Evolutionary conservation across 2,113 vertebrate genomes (phyloP), one percentile per base, ranked within the genome.

Genomic region (Leptobrachium leishanense): DNA sequence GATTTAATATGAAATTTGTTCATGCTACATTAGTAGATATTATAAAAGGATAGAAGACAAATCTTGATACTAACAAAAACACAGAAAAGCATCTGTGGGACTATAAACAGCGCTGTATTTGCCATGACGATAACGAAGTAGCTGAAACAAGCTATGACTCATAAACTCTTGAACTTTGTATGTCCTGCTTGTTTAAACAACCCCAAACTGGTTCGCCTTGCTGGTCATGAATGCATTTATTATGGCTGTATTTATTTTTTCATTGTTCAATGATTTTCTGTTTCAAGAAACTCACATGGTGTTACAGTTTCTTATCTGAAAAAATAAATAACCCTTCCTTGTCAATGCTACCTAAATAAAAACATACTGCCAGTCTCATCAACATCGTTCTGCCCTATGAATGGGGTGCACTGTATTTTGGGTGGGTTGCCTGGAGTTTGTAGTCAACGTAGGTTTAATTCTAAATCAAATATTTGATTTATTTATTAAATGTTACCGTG

Each of bases 91-190:
- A 54, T 68, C 42, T 54, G 70, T 77, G 75, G 69, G 75, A 70
- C 44, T 64, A 13, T 20, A 77, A 77, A 67, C 70, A 77, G 44
- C 57, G 50, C 54, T 69, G 5, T 55, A 69, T 59, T 69, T 69
- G 10, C 66, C 54, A 42, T 69, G 75, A 44, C 70, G 75, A 40
- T 69, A 59, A n/a, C 11, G 15, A 6, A 57, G 75, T 70, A 54
- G 75, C 59, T 77, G 31, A 77, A 64, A 77, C 75, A 77, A 77
- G 53, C 75, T 15, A 69, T 68, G 67, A 65, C 75, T 69, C 59
- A 64, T 77, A 66, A 59, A 44, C 57, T 39, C 66, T 59, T 54
- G 69, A 39, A 77, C 67, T 50, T 15, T 59, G 75, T 43, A 40
- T 77, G 66, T 69, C 75, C 67, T 43, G 57, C 64, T 70, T 64